Base-by-base conservation (phyloP, 2,888 invertebrate species). In the Hyposoter didymator region DNA sequence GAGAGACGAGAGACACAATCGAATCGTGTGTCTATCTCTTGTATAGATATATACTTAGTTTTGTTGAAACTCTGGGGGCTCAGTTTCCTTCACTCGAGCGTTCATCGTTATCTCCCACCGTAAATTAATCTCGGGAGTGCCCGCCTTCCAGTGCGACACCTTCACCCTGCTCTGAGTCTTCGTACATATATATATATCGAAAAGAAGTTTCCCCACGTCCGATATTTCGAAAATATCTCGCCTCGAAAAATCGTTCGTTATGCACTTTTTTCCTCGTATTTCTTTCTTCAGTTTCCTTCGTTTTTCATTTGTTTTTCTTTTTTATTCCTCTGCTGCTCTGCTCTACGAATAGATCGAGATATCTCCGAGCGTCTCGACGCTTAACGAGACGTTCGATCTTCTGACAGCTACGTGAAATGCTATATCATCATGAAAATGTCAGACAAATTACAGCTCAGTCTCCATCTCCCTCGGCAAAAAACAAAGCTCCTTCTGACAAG, bases 41-140 rank as follows among this genome's bases (percentile, higher is more conserved):
- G 87, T 64, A 45, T 62, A 62, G 45, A 52, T 67, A 67, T 69
- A 55, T 59, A 59, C 22, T 2, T 22, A 73, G 22, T 39, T 32
- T n/a, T 28, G 55, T 55, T 85, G 89, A 87, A 66, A 32, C 81
- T 78, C 81, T 49, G 75, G 73, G 76, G 32, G 59, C 73, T 79
- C 83, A 78, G 74, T 80, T 76, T 66, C 70, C 73, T 80, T 87
- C 82, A 70, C 72, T 84, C 70, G 64, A 59, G 70, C 82, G 92
- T 91, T 92, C 91, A 91, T 93, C 92, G 92, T 93, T 93, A 93
- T 93, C 93, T 93, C 90, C 90, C 89, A 90, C 90, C 91, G 91
- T 91, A 91, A 93, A 93, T 93, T 93, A 93, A 93, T 93, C 93
- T 92, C 90, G 82, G 88, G 84, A 87, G 87, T 87, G 90, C 62